Conservation (phyloP, 2,888 invertebrate species). For the Ischnus inquisitorius region DNA sequence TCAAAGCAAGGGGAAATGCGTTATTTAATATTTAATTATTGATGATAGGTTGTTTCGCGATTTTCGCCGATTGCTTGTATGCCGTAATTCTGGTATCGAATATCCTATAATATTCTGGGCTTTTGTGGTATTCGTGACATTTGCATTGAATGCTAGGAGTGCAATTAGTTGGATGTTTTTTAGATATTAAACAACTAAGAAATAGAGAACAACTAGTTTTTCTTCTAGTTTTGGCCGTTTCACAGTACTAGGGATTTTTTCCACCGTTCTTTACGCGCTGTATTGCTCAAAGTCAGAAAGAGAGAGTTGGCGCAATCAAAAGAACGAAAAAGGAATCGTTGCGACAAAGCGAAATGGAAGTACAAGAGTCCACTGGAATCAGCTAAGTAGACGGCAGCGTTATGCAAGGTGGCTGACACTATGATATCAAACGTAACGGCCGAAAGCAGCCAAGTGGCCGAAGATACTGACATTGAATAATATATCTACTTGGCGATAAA, state of each 20-base stretch:
- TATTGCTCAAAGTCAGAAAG: constrained; percentile 30
- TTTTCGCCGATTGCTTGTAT: background rate
- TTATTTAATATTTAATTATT: no score
- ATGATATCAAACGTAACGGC: constrained; percentile 60
- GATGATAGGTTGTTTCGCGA: no score
- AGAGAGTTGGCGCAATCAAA: constrained; percentile 43
- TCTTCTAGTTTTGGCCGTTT: constrained; percentile 11
- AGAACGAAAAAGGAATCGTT: constrained; percentile 54
- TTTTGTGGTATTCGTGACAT: background rate
- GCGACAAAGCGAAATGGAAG: constrained; percentile 65
- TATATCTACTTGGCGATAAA: constrained; percentile 63
- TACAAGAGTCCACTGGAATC: constrained; percentile 46
- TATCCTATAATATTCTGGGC: background rate
- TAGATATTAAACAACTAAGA: background rate
- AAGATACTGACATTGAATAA: constrained; percentile 68
- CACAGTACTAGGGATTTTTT: constrained; percentile 1
- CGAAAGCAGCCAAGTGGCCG: constrained; percentile 60
- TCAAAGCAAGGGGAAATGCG: no score
- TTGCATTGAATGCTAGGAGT: background rate
- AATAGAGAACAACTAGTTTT: no score
- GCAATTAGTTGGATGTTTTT: constrained; percentile 17
- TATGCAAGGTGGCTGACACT: constrained; percentile 70
- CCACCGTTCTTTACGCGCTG: background rate
- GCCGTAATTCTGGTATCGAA: background rate
- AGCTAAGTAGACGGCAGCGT: constrained; percentile 38